phyloP scores from a whole-genome alignment of 2,888 invertebrate species.

The Cantharis rustica region DNA sequence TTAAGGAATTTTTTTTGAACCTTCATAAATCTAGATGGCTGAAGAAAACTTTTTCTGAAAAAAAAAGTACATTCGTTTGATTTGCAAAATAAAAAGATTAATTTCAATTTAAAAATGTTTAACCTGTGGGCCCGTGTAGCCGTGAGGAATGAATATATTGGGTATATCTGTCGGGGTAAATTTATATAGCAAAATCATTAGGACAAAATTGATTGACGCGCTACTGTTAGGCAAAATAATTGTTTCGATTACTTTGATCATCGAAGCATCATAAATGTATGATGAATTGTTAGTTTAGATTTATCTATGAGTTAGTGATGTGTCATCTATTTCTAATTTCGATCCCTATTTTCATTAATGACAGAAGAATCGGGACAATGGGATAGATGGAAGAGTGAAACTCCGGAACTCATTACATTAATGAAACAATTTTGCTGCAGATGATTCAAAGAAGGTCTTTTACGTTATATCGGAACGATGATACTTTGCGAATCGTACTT shows the following conservation, averaged over 20 bases:
- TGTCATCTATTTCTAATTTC: constrained; percentile 49
- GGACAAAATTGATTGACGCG: neutral
- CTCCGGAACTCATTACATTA: constrained; percentile 43
- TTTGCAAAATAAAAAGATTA: no score
- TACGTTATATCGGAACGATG: constrained; percentile 47
- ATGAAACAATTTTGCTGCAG: constrained; percentile 44
- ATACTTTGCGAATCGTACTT: constrained; percentile 33
- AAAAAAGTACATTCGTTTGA: no score
- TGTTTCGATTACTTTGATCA: constrained; percentile 15
- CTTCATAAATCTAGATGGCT: neutral
- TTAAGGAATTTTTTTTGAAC: neutral
- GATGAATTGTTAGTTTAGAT: constrained; percentile 6
- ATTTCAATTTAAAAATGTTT: neutral
- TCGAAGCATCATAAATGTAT: neutral
- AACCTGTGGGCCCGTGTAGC: neutral
- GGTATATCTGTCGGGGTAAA: neutral
- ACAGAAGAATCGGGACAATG: constrained; percentile 48
- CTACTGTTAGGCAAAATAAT: neutral
- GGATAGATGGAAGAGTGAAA: constrained; percentile 34
- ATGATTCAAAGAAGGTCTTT: constrained; percentile 39
- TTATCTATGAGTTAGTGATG: constrained; percentile 41
- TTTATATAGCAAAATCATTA: neutral
- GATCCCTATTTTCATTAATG: constrained; percentile 47
- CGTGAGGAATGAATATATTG: neutral
- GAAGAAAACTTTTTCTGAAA: neutral